Evolutionary conservation across 2,888 invertebrate genomes (phyloP).

Genomic region (Megaustenia siamemsis): DNA sequence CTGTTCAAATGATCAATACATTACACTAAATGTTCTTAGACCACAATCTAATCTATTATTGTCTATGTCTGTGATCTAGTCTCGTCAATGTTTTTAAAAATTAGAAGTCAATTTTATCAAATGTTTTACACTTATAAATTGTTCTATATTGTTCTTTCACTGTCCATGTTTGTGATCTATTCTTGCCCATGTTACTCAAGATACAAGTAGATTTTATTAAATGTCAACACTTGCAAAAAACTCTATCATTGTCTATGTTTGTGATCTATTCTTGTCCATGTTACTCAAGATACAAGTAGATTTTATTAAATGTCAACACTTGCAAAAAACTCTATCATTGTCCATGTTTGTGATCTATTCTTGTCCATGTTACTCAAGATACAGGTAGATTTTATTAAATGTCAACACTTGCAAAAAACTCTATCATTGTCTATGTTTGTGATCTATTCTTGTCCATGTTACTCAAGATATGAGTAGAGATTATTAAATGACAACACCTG

Average conservation of each 20-base stretch:
- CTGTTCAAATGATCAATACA: not conserved
- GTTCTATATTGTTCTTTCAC: not conserved
- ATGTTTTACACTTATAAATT: not conserved
- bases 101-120: not conserved
- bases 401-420: not conserved
- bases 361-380: not conserved
- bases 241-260: not conserved
- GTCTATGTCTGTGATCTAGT: not conserved
- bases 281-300: not conserved
- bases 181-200: not conserved
- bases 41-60: not conserved
- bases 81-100: not conserved
- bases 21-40: not conserved
- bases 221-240: not conserved
- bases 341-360: not conserved
- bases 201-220: not conserved
- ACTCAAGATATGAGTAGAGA: not conserved
- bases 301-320: not conserved
- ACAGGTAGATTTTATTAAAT: not conserved
- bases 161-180: not conserved
- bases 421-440: not conserved
- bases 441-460: not conserved
- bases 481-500: not conserved
- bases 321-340: not conserved
- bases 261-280: not conserved